Evolutionary conservation across 2,113 vertebrate genomes (phyloP).

Genomic region (Lipophrys pholis): DNA sequence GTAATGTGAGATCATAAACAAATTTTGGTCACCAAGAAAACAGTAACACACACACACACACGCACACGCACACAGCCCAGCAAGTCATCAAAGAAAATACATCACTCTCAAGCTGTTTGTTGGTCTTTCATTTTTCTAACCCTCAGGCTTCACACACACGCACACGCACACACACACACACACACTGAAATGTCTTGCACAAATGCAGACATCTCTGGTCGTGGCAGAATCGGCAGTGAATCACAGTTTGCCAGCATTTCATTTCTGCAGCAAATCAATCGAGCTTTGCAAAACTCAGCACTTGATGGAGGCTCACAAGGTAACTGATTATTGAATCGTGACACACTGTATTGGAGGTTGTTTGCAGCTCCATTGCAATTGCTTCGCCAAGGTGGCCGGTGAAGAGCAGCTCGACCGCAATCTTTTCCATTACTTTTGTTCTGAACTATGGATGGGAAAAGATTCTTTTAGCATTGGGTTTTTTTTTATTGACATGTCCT

Average conservation of each 20-base stretch:
- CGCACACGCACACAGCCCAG: neutral
- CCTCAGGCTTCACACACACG: constrained; percentile 39
- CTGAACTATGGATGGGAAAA: neutral
- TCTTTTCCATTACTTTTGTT: constrained; percentile 37
- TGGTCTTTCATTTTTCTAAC: constrained; percentile 38
- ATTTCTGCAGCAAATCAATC: constrained; percentile 76
- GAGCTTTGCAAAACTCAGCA: constrained; percentile 70
- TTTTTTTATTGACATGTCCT: neutral
- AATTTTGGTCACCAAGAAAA: too few relatives aligned
- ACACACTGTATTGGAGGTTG: constrained; percentile 52
- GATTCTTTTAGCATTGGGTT: neutral
- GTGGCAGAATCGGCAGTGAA: constrained; percentile 47
- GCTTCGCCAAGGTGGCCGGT: constrained; percentile 16
- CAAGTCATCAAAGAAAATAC: constrained; percentile 46
- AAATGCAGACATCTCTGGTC: constrained; percentile 51
- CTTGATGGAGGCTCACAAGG: constrained; percentile 63
- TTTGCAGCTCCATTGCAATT: constrained; percentile 46
- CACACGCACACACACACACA: neutral
- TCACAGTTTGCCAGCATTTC: constrained; percentile 65
- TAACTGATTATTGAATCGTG: constrained; percentile 71
- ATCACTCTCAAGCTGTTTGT: constrained; percentile 58
- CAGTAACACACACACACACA: constrained; percentile 17
- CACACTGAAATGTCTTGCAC: constrained; percentile 24
- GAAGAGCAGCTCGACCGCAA: constrained; percentile 29
- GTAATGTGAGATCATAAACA: neutral